Evolutionary conservation across 2,113 vertebrate genomes (phyloP).

Genomic region (Cygnus buccinator): DNA sequence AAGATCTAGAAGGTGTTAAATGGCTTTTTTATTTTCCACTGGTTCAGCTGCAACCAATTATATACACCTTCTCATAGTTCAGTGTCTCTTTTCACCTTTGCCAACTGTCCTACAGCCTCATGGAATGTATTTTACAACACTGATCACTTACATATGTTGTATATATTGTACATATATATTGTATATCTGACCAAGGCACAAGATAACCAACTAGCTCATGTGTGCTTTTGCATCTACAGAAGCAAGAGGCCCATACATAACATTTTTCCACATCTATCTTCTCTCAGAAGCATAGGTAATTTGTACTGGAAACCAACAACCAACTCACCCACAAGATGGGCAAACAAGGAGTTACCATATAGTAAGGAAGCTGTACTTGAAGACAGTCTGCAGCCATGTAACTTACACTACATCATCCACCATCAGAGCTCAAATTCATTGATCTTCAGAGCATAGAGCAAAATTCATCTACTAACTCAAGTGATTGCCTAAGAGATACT

Average conservation of each 20-base stretch:
- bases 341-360: neutral
- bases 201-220: neutral
- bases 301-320: neutral
- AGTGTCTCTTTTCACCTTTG: neutral
- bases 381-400: neutral
- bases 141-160: neutral
- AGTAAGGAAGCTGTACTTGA: neutral
- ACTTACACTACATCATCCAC: neutral
- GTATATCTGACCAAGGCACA: neutral
- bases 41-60: neutral
- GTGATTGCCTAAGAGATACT: neutral
- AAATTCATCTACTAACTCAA: neutral
- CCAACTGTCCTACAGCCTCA: neutral
- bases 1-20: neutral
- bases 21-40: neutral
- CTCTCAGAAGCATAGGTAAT: neutral
- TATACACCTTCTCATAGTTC: neutral
- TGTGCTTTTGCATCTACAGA: neutral
- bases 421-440: neutral
- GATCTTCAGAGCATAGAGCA: neutral
- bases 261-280: neutral
- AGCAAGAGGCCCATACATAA: neutral
- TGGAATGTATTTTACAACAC: neutral
- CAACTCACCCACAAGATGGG: neutral
- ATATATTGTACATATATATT: too few species aligned